Evolutionary conservation across 2,888 invertebrate species (phyloP), one percentile per base, ranked within the genome.

Genomic region (Brachypterus glaber): DNA sequence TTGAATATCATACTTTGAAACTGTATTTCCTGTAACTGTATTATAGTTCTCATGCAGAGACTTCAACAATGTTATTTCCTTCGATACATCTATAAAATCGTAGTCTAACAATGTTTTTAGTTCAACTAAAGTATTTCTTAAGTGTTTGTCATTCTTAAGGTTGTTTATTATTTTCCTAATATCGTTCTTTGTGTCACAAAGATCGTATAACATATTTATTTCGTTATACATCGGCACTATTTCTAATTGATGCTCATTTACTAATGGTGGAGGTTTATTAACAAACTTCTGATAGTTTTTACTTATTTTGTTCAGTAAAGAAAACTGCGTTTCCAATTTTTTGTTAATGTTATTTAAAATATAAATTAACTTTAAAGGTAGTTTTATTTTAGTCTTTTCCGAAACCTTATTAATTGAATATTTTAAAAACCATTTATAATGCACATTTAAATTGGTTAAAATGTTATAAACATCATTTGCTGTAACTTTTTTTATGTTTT

Each of bases 371-470:
- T 38, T 16, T 7, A 35, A 27, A 2, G 48, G 32, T 16, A 49
- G 14, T 36, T 48, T 27, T 5, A 44, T 31, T 12, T 52, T 45
- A 7, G 57, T 45, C 3, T 48, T 14, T 21, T 44, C 15, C 1
- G 31, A 25, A 2, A 66, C 30, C 26, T 50, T 57, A 17, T 57
- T 55, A 2, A 79, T 53, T 15, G 77, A 62, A 61, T 76, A 70
- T 56, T 86, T 86, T 12, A 71, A 63, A 24, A 86, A 58, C 86
- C 86, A 87, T 59, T 77, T 81, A 51, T 76, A 81, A 55, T 86
- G 83, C 8, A 83, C 67, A 46, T 74, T 69, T 1, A 86, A 54
- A 34, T 76, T 67, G n/a, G 76, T 72, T 27, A 76, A 62, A 2
- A 77, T 63, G 41, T 76, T 73, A 33, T 74, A 46, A 15, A 48